phyloP scores from a whole-genome alignment of 2,888 invertebrate genomes.

The Epicampocera succincta region DNA sequence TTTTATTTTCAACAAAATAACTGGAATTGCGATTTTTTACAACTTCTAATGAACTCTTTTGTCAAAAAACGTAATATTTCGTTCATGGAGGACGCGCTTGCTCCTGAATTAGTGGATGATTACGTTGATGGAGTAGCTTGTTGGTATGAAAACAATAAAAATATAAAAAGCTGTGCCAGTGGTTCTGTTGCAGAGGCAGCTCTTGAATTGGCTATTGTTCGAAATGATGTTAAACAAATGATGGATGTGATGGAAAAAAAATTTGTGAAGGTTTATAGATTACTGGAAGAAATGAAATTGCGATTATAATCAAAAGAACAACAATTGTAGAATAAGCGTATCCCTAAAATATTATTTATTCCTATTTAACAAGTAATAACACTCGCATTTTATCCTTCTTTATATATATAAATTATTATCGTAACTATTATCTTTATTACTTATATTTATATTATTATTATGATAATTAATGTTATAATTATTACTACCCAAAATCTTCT shows the following conservation, averaged over 20 bases:
- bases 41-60: constrained; percentile 79
- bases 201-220: constrained; percentile 78
- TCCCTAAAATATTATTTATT: constrained; percentile 11
- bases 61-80: constrained; percentile 78
- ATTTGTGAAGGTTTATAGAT: constrained; percentile 78
- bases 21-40: constrained; percentile 80
- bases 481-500: constrained; percentile 44
- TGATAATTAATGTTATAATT: constrained; percentile 7
- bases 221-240: constrained; percentile 79
- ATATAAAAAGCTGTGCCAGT: constrained; percentile 75
- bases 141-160: constrained; percentile 79
- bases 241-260: constrained; percentile 78
- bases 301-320: constrained; percentile 71
- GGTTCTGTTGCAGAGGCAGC: constrained; percentile 74
- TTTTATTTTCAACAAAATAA: constrained; percentile 80
- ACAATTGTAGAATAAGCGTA: not conserved
- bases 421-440: constrained; percentile 5
- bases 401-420: not conserved
- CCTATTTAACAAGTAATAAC: constrained; percentile 43
- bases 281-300: constrained; percentile 79
- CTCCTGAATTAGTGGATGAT: constrained; percentile 80
- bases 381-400: constrained; percentile 41
- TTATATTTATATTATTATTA: not conserved
- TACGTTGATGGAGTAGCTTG: constrained; percentile 80
- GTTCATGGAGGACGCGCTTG: constrained; percentile 78